phyloP scores from a whole-genome alignment of 2,888 invertebrate species.

The Lagria hirta region DNA sequence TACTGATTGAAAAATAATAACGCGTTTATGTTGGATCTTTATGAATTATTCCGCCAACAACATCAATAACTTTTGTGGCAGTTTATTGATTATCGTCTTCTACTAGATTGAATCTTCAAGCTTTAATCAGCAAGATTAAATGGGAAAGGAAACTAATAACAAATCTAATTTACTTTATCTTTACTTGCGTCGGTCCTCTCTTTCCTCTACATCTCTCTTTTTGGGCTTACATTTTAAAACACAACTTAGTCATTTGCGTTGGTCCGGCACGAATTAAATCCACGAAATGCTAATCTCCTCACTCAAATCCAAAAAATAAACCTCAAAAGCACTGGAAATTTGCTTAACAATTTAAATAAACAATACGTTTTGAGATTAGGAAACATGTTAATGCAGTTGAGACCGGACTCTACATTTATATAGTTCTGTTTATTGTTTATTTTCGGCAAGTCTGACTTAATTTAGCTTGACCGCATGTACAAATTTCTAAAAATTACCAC shows the following conservation, averaged over 20 bases:
- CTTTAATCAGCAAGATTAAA: constrained; percentile 31
- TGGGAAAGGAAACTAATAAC: constrained; percentile 27
- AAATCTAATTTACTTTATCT: constrained; percentile 28
- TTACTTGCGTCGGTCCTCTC: constrained; percentile 6
- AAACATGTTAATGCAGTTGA: constrained; percentile 31
- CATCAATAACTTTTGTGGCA: constrained; percentile 46
- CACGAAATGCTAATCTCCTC: constrained; percentile 38
- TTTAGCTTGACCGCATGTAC: too few relatives aligned
- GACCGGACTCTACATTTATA: too few relatives aligned
- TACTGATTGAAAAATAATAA: constrained; percentile 54
- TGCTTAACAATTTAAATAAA: constrained; percentile 34
- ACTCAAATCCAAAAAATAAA: constrained; percentile 36
- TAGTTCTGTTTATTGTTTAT: too few relatives aligned
- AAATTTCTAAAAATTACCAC: too few relatives aligned
- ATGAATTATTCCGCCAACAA: constrained; percentile 50
- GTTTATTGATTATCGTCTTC: constrained; percentile 37
- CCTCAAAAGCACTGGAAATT: too few relatives aligned
- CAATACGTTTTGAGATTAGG: constrained; percentile 35
- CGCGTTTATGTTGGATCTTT: constrained; percentile 50
- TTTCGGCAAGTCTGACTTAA: too few relatives aligned
- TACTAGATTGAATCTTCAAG: constrained; percentile 27
- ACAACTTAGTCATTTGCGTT: too few relatives aligned
- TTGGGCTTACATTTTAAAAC: constrained; percentile 11
- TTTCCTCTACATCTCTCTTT: constrained; percentile 6
- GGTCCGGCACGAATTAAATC: too few relatives aligned